Evolutionary conservation across 1,140 invertebrate species (phyloP), one percentile per base, ranked within the genome.

Genomic region (Drosophila nannoptera): DNA sequence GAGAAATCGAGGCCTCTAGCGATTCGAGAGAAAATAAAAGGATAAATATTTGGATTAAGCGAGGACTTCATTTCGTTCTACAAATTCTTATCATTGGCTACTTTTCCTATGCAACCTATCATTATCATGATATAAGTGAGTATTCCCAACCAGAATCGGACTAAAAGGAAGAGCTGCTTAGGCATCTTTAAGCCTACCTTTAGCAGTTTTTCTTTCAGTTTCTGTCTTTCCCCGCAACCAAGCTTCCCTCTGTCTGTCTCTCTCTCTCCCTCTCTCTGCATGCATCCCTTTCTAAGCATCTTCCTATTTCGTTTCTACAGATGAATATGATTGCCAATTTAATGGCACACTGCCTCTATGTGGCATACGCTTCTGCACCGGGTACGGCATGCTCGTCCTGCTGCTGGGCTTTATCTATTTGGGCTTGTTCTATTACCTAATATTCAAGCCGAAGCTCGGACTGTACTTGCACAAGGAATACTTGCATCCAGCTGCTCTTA

Each of bases 311-410:
- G 3, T 14, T 40, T 12, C n/a, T n/a, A n/a, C 14, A 83, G 78
- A 38, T 5, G 48, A 29, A 0, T 73, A 83, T 22, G 61, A 69
- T 0, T 84, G 81, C 46, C 4, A 0, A 0, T 81, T 49, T 53
- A 4, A 42, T 7, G 4, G 1, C 2, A 3, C 0, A 3, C 42
- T 52, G 11, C 16, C 60, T 5, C 11, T 73, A 11, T 89, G 88
- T 48, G 78, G 73, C 4, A 82, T 87, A 14, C 84, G 83, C 5
- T 94, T 92, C 73, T 95, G 95, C 74, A 70, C 92, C 55, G 95
- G 95, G 2, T 93, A 95, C 74, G 94, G 94, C 46, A 92, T 95
- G 82, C 89, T 97, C 1, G 87, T 96, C 7, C 91, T 96, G 8
- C 74, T 96, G 0, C 90, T 94, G 1, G 77, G 88, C 16, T 90